Base-by-base conservation (phyloP, 2,888 invertebrate species). In the Macrosiphum euphorbiae region DNA sequence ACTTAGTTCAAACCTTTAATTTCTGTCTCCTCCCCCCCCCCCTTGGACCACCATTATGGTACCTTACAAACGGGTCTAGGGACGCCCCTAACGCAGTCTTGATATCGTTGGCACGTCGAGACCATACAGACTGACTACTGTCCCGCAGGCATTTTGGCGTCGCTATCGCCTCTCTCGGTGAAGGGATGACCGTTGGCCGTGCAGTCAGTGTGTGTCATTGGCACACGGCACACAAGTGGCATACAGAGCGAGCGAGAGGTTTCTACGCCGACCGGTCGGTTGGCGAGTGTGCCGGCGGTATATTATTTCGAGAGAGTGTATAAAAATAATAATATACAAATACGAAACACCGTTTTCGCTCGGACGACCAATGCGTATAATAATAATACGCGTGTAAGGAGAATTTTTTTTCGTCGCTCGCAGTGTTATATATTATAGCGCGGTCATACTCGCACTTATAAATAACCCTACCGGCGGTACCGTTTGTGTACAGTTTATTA, bases 241-340 rank as follows among this genome's bases (percentile, higher is more conserved):
- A 78, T 78, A 78, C 35, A 55, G 26, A 41, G 87, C 28, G 87
- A 87, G 55, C 24, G 55, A 35, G 52, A 58, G 88, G 78, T 78
- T 5, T 67, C n/a, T 67, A 67, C 35, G 35, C 16, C 35, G 78
- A 55, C 35, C 8, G 78, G 35, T 47, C 44, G 89, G 55, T 89
- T 20, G 44, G 61, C n/a, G 61, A 16, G 44, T 26, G 52, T 58
- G 41, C 55, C 44, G 61, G 26, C 35, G 41, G 89, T 58, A 89
- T 61, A 89, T 89, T 89, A 61, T 61, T 88, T 88, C 55, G 55
- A 88, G 89, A 89, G 89, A 61, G 47, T 44, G 89, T 89, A 89
- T 89, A 89, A 89, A 89, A 89, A 89, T 89, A 89, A 89, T 89
- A 89, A 89, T 47, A 89, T 89, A 61, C 89, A 61, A 89, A 89